phyloP scores from a whole-genome alignment of 53 echinoderm and acorn worm species.

The Astropecten irregularis region DNA sequence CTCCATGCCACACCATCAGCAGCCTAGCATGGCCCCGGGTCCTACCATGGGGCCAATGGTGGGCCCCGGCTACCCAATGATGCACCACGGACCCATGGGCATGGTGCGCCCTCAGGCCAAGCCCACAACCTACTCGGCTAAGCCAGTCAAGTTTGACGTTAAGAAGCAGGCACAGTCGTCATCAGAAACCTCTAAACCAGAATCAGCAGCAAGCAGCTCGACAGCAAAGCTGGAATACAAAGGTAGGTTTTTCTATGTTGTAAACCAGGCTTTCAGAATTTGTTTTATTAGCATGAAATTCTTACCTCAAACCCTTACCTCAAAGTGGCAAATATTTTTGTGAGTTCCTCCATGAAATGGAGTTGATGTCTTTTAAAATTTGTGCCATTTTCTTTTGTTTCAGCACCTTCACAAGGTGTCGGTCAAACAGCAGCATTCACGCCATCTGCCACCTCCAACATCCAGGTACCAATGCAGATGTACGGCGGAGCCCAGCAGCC shows the following conservation, averaged over 20 bases:
- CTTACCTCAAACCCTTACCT: no score
- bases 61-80: constrained; percentile 33
- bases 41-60: constrained; percentile 45
- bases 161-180: constrained; percentile 47
- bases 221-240: not conserved
- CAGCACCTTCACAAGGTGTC: no score
- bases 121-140: constrained; percentile 85
- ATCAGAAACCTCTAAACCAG: not conserved
- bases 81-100: constrained; percentile 37
- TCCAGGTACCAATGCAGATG: constrained; percentile 19
- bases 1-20: constrained; percentile 1
- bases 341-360: no score
- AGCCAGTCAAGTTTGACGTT: constrained; percentile 80
- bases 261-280: no score
- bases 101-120: constrained; percentile 30
- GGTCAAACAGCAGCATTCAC: constrained; percentile 19
- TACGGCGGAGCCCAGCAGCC: not conserved
- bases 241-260: no score
- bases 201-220: constrained; percentile 23
- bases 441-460: not conserved
- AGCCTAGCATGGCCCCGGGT: constrained; percentile 8
- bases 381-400: no score
- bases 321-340: no score
- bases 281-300: no score
- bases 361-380: no score